Conservation (phyloP, 2,888 invertebrate species). For the Cantharis rufa region DNA sequence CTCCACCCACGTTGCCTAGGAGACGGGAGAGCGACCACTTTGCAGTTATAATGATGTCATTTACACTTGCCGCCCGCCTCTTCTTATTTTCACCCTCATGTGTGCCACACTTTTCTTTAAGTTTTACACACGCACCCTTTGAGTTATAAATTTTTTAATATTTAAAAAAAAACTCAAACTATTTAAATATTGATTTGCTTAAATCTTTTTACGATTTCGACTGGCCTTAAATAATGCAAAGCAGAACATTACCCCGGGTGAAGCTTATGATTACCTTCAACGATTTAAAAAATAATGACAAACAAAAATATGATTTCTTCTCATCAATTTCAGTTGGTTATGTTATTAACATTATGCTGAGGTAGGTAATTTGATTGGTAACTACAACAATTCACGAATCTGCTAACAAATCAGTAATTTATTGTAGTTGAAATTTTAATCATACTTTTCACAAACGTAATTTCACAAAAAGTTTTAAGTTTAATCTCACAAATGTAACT, state of each 20-base stretch:
- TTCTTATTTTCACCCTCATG: slow-evolving; percentile 54
- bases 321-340: neutral
- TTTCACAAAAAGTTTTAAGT: neutral
- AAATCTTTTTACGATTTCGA: neutral
- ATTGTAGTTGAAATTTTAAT: neutral
- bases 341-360: neutral
- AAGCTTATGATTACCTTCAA: neutral
- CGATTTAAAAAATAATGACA: neutral
- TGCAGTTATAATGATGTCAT: slow-evolving; percentile 60
- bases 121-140: slow-evolving; percentile 16
- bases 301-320: neutral
- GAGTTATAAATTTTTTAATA: neutral
- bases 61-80: slow-evolving; percentile 57
- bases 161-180: neutral
- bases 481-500: neutral
- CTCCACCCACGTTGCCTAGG: slow-evolving; percentile 54
- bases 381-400: neutral
- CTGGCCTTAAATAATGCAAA: neutral
- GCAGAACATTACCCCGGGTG: neutral
- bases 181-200: neutral
- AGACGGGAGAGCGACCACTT: slow-evolving; percentile 57
- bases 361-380: neutral
- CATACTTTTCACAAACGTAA: neutral
- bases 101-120: slow-evolving; percentile 41
- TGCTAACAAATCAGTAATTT: neutral